Evolutionary conservation across 2,113 vertebrate species (phyloP).

Genomic region (Paedocypris sp.): DNA sequence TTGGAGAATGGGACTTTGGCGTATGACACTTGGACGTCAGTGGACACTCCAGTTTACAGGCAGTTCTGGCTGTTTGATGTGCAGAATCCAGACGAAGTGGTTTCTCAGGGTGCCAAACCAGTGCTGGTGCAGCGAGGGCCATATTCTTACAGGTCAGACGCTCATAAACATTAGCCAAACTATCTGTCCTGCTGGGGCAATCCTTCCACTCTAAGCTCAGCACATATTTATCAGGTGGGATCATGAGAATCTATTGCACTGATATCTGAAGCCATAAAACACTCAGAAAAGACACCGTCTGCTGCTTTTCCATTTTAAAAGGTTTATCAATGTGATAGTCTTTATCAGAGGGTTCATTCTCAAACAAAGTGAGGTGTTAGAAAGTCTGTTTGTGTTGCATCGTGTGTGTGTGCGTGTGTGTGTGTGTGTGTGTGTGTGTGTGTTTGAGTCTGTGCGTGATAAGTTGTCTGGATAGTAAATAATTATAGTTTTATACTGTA

Average conservation of each 20-base stretch:
- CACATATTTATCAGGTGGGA: background rate
- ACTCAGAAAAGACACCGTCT: too few species aligned
- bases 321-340: too few species aligned
- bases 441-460: too few species aligned
- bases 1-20: constrained; percentile 77
- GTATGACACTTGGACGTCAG: constrained; percentile 71
- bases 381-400: too few species aligned
- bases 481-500: too few species aligned
- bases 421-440: too few species aligned
- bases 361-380: too few species aligned
- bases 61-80: constrained; percentile 89
- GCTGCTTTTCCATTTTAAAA: too few species aligned
- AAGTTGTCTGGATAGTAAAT: too few species aligned
- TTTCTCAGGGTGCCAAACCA: constrained; percentile 51
- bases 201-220: background rate
- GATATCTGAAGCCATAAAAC: too few species aligned
- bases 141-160: constrained; percentile 78
- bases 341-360: too few species aligned
- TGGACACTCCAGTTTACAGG: constrained; percentile 68
- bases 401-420: too few species aligned
- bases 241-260: background rate
- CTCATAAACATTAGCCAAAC: background rate
- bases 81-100: constrained; percentile 66
- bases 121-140: constrained; percentile 74
- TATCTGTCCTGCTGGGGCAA: background rate